Conservation (phyloP, 2,797 vertebrate genomes). For the Falco biarmicus region DNA sequence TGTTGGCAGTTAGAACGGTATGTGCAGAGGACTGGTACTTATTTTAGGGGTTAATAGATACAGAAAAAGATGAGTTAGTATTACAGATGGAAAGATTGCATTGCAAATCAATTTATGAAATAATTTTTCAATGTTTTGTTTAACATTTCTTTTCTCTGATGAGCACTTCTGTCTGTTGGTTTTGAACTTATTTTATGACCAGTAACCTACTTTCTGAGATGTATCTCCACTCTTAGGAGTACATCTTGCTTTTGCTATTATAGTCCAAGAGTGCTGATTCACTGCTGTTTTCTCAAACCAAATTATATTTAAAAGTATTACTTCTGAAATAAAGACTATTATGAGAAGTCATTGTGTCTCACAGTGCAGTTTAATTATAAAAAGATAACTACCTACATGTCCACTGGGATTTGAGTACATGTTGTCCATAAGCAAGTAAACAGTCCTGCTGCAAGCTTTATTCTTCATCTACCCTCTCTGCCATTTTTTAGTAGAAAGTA, state of each 20-base stretch:
- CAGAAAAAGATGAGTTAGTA: neutral
- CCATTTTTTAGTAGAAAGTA: neutral
- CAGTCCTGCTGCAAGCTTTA: neutral
- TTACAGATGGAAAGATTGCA: neutral
- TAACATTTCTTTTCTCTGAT: neutral
- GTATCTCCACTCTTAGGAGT: neutral
- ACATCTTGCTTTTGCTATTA: neutral
- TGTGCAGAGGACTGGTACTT: neutral
- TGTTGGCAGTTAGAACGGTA: neutral
- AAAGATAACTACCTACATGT: neutral
- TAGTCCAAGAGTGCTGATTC: constrained; percentile 36
- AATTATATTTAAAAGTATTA: constrained; percentile 42
- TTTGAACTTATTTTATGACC: neutral
- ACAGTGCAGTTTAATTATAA: constrained; percentile 15
- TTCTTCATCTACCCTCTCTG: neutral
- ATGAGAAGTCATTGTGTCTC: neutral
- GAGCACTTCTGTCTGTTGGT: neutral
- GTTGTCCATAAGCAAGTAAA: neutral
- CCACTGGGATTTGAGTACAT: neutral
- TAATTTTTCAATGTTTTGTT: neutral
- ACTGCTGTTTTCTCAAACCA: constrained; percentile 32
- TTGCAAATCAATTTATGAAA: neutral
- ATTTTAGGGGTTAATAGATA: neutral
- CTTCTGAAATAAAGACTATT: constrained; percentile 28
- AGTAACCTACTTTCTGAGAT: neutral